Evolutionary conservation across 92 coral and sea anemone species (phyloP).

Genomic region (Metridium senile): DNA sequence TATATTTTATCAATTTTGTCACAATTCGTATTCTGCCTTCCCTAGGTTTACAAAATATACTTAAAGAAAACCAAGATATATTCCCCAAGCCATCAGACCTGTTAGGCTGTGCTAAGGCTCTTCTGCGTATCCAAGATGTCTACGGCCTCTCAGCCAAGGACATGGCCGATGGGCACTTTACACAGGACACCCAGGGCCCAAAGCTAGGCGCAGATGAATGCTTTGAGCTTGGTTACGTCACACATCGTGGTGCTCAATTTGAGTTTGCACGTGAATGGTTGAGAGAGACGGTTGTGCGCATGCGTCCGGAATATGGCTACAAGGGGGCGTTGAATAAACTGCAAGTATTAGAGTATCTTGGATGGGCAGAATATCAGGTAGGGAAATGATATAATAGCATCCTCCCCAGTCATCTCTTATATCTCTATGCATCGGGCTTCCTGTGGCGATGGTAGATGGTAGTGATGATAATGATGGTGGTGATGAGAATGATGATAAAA

Average conservation of each 20-base stretch:
- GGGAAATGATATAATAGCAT: no score
- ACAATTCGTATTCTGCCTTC: background rate
- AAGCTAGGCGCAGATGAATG: slow-evolving; percentile 85
- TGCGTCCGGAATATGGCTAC: slow-evolving; percentile 73
- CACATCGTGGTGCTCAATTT: slow-evolving; percentile 57
- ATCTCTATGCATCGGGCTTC: no score
- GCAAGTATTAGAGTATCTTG: slow-evolving; percentile 75
- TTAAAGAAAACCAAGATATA: slow-evolving; percentile 61
- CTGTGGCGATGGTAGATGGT: no score
- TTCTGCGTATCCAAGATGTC: slow-evolving; percentile 88
- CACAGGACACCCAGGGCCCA: slow-evolving; percentile 53
- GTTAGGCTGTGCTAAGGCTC: slow-evolving; percentile 72
- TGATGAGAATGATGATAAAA: no score
- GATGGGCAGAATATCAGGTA: slow-evolving; percentile 99
- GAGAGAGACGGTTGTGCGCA: slow-evolving; percentile 67
- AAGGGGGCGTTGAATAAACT: slow-evolving; percentile 57
- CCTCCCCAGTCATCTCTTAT: no score
- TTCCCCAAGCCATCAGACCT: slow-evolving; percentile 80
- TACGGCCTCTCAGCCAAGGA: slow-evolving; percentile 70
- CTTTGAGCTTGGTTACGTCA: slow-evolving; percentile 82
- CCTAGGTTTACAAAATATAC: slow-evolving; percentile 61
- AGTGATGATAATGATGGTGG: no score
- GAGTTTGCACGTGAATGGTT: slow-evolving; percentile 83
- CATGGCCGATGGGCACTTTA: slow-evolving; percentile 73
- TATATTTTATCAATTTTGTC: background rate